Evolutionary conservation across 2,797 vertebrate species (phyloP).

Genomic region (Nannoperca australis): DNA sequence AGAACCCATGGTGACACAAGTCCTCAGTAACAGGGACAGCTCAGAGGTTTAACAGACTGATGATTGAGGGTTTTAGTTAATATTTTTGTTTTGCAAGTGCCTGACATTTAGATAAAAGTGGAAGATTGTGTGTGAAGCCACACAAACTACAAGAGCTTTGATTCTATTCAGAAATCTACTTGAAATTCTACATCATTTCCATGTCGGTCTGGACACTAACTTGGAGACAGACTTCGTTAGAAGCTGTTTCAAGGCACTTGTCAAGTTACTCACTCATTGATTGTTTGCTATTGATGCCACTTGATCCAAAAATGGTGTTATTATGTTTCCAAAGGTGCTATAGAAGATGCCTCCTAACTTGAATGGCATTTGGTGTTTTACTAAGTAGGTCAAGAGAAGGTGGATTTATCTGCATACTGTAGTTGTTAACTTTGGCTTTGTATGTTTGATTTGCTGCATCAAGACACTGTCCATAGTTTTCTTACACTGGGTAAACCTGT

Average conservation of each 20-base stretch:
- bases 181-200: constrained; percentile 75
- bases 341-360: constrained; percentile 67
- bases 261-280: constrained; percentile 57
- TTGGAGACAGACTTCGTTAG: constrained; percentile 50
- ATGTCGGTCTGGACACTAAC: constrained; percentile 34
- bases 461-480: constrained; percentile 51
- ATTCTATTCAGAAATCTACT: constrained; percentile 78
- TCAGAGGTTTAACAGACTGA: constrained; percentile 91
- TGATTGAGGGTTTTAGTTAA: constrained; percentile 38
- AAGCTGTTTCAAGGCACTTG: constrained; percentile 64
- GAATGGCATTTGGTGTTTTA: constrained; percentile 56
- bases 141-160: constrained; percentile 72
- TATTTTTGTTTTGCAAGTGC: constrained; percentile 80
- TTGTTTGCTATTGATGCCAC: constrained; percentile 64
- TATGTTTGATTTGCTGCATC: constrained; percentile 61
- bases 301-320: constrained; percentile 70
- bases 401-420: constrained; percentile 40
- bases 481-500: constrained; percentile 67
- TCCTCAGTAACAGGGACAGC: constrained; percentile 83
- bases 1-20: constrained; percentile 87
- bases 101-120: constrained; percentile 79
- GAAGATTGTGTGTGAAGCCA: constrained; percentile 66
- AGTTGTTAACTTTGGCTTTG: constrained; percentile 42
- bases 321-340: constrained; percentile 89
- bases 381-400: constrained; percentile 56